These are phyloP conservation scores for Ypsolopha sequella DNA, from an alignment of 2,888 invertebrate genomes.

Conservation along the genomic window DNA sequence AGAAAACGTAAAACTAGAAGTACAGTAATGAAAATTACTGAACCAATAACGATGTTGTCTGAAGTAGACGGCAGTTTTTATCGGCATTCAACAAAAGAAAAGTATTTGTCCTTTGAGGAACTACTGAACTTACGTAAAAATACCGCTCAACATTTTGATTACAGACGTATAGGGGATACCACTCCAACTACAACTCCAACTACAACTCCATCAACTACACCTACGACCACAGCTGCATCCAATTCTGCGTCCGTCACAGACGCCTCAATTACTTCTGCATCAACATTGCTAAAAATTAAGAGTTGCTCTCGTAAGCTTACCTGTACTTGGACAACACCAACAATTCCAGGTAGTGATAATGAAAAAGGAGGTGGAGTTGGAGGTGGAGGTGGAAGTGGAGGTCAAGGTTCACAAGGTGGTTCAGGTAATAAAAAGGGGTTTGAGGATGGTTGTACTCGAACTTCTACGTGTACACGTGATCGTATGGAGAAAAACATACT, in stretches of 20 bases:
- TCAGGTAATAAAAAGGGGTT: no score
- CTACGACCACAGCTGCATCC: conserved; percentile 17
- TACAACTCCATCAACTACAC: conserved; percentile 3
- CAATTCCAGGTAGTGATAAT: conserved; percentile 19
- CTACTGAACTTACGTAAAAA: conserved; percentile 49
- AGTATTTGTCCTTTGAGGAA: conserved; percentile 59
- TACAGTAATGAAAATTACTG: conserved; percentile 22
- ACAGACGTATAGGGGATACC: conserved; percentile 18
- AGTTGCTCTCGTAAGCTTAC: conserved; percentile 53
- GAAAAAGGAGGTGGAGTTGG: neutral
- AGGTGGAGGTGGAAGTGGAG: conserved; percentile 9
- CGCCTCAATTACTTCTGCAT: conserved; percentile 9
- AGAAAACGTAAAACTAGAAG: conserved; percentile 23
- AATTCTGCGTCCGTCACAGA: conserved; percentile 28
- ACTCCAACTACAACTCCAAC: conserved; percentile 1
- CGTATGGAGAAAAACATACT: conserved; percentile 46
- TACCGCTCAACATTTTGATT: conserved; percentile 23
- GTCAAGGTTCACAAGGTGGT: no score
- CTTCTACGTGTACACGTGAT: conserved; percentile 55
- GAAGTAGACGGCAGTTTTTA: conserved; percentile 16
- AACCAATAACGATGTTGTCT: conserved; percentile 39
- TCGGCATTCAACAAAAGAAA: conserved; percentile 34
- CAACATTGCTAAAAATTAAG: conserved; percentile 29
- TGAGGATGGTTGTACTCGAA: conserved; percentile 47
- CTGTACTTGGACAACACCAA: conserved; percentile 52